Percentiles rank a stretch among this genome's conserved stretches.
Evolutionary conservation across 2,888 invertebrate genomes (phyloP).

Genomic region (Carpatolechia fugitivella): DNA sequence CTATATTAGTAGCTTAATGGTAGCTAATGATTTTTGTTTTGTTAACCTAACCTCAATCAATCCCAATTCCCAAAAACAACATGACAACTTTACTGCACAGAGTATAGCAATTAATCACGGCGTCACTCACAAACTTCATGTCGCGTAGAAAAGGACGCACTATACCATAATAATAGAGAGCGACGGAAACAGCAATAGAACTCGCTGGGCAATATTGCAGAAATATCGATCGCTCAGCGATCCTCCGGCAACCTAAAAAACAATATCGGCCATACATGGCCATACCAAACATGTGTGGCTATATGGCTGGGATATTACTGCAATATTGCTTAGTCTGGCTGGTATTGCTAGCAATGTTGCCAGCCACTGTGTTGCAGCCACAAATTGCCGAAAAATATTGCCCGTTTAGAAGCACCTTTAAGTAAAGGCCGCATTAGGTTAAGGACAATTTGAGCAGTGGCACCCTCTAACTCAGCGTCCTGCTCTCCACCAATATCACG

Average conservation of each 20-base stretch:
- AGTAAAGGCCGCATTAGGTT: constrained; percentile 3
- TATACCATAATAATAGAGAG: background rate
- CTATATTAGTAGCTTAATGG: background rate
- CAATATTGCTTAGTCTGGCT: background rate
- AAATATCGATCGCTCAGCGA: background rate
- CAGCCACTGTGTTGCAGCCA: constrained; percentile 4
- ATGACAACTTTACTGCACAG: constrained; percentile 23
- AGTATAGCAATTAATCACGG: constrained; percentile 33
- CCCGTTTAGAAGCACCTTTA: too few relatives aligned
- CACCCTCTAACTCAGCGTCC: background rate
- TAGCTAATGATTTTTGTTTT: constrained; percentile 33
- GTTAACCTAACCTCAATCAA: constrained; percentile 36
- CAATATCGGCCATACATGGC: background rate
- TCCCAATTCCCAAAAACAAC: constrained; percentile 35
- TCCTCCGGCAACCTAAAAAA: background rate
- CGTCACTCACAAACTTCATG: background rate
- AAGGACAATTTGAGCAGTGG: constrained; percentile 9
- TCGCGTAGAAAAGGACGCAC: background rate
- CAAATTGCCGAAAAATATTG: background rate
- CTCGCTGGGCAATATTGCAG: background rate
- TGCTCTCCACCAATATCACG: background rate
- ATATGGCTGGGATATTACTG: background rate
- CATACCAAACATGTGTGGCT: too few relatives aligned
- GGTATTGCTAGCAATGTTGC: background rate
- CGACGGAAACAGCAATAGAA: background rate